Evolutionary conservation across 2,888 invertebrate genomes (phyloP), one percentile per base, ranked within the genome.

Genomic region (Loripinus fragilis): DNA sequence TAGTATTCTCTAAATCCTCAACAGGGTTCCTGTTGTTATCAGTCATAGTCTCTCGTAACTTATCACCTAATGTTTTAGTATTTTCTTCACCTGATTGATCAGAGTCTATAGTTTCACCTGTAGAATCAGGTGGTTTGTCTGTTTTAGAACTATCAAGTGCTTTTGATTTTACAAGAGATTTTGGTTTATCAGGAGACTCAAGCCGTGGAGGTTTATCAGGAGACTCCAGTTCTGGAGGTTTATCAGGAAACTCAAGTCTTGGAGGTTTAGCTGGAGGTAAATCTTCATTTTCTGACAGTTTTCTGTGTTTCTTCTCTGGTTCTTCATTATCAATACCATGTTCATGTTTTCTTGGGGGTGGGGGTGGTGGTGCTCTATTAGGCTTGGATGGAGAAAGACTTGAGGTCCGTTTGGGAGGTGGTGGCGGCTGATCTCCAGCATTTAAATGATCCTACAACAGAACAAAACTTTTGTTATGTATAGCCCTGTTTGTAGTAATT

Each of bases 391-490:
- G 81, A 23, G 82, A 71, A 70, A 86, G 72, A 60, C 85, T 86
- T 20, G 83, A 75, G 1, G 80, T 82, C 67, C 85, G 72, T 50
- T 78, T 73, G 2, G 87, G 87, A n/a, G 87, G 87, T 17, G 85
- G 75, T 2, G 88, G 88, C 17, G 87, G 84, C 12, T 71, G 64
- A 25, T 85, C 86, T 60, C 60, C 60, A 60, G 33, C 60, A 33
- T 20, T 33, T 60, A 33, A 60, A 17, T 60, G 60, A 3, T 60
- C 60, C 60, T 60, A 60, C 17, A 60, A 60, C 17, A 33, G 20
- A 45, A 45, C 17, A 45, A 45, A 17, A 45, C 15, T 41, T 41
- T 7, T 41, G n/a, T n/a, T n/a, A n/a, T n/a, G n/a, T n/a, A n/a
- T n/a, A n/a, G n/a, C n/a, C n/a, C n/a, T n/a, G n/a, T n/a, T n/a